Evolutionary conservation across 2,113 vertebrate species (phyloP).

Genomic region (Rhinolophus ferrumequinum): DNA sequence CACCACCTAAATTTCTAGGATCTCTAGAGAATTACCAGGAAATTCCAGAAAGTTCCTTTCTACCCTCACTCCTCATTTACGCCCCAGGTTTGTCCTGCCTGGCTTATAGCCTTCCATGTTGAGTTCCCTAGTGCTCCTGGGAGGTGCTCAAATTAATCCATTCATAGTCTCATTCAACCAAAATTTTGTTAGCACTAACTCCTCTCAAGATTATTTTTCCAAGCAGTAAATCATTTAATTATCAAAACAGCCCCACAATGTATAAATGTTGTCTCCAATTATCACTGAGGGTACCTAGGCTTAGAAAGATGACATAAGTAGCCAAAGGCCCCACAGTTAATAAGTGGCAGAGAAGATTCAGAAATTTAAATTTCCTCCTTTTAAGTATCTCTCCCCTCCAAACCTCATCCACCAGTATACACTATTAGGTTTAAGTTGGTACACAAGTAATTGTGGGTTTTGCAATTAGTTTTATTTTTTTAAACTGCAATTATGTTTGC

Average conservation of each 20-base stretch:
- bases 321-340: neutral
- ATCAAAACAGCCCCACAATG: neutral
- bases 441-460: too few species aligned
- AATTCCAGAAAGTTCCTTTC: neutral
- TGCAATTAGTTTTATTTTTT: too few species aligned
- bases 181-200: neutral
- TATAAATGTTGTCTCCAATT: neutral
- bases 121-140: neutral
- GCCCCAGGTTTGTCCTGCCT: neutral
- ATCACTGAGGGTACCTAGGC: neutral
- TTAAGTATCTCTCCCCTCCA: neutral
- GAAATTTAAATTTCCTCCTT: slow-evolving; percentile 12
- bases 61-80: neutral
- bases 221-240: neutral
- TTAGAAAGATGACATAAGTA: neutral
- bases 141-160: neutral
- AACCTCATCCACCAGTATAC: neutral
- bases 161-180: neutral
- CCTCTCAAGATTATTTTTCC: neutral
- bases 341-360: neutral
- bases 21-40: neutral
- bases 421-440: too few species aligned
- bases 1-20: neutral
- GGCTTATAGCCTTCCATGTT: neutral
- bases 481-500: too few species aligned